These are phyloP conservation scores for Porphyrio hochstetteri DNA, from an alignment of 2,113 vertebrate genomes.

Conservation along the genomic window DNA sequence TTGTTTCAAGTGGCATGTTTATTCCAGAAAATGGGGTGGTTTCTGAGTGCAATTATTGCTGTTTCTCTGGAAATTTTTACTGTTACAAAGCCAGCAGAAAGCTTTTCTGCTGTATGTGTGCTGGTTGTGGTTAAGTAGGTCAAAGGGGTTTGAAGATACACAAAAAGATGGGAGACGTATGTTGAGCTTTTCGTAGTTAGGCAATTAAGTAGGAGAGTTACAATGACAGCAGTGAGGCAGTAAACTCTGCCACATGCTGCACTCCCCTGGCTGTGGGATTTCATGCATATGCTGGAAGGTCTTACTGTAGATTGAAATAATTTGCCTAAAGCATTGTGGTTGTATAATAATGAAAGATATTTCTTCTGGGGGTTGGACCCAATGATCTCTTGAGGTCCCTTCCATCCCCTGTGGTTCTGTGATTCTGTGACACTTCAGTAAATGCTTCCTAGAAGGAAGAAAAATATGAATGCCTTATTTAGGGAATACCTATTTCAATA, in stretches of 20 bases:
- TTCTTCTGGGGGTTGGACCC: background rate
- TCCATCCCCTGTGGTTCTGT: no score
- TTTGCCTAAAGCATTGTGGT: background rate
- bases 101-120: background rate
- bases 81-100: background rate
- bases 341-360: background rate
- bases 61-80: background rate
- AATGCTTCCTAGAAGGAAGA: background rate
- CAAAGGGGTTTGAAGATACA: background rate
- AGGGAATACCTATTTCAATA: background rate
- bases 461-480: background rate
- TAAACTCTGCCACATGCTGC: rapidly evolving
- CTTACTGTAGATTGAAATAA: background rate
- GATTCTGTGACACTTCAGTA: background rate
- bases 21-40: background rate
- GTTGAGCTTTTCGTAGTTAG: background rate
- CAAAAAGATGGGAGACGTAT: background rate
- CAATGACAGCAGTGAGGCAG: background rate
- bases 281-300: background rate
- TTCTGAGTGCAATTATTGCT: background rate
- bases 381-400: no score
- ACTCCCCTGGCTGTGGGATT: background rate
- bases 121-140: background rate
- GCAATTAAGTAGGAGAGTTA: background rate
- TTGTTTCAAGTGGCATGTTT: background rate